Percentiles rank a stretch among this genome's conserved stretches.
These are phyloP conservation scores for Kryphioiulus occultus DNA, from an alignment of 2,888 invertebrate species.

Conservation along the genomic window DNA sequence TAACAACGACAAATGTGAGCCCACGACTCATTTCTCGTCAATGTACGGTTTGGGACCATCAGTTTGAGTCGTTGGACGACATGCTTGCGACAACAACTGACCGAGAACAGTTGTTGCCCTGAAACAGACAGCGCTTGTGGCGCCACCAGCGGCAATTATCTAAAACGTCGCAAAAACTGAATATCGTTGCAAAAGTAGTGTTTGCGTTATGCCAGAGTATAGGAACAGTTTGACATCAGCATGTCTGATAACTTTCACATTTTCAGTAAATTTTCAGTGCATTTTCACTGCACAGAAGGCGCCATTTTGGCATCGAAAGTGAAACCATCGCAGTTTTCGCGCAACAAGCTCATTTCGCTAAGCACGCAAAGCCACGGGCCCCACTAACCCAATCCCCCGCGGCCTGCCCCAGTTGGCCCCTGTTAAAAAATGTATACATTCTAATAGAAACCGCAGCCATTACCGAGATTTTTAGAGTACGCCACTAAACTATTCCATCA, in stretches of 20 bases:
- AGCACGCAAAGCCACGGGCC: not conserved
- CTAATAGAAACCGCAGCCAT: conserved; percentile 24
- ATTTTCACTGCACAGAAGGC: no score
- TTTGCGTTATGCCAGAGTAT: no score
- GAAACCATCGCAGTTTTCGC: not conserved
- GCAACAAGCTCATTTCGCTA: not conserved
- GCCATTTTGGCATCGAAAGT: no score
- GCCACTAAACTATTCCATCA: conserved; percentile 30
- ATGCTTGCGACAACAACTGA: not conserved
- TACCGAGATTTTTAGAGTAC: conserved; percentile 35
- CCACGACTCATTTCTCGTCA: not conserved
- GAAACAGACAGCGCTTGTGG: no score
- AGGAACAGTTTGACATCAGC: no score
- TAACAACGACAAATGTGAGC: not conserved
- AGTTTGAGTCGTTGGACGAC: not conserved
- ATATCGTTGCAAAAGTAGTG: no score
- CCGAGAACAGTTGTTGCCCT: not conserved
- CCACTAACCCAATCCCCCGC: not conserved
- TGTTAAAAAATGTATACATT: conserved; percentile 35
- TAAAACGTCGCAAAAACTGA: no score
- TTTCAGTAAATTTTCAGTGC: no score
- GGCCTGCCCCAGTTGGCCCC: not conserved
- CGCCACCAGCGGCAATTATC: no score
- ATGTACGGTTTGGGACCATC: not conserved
- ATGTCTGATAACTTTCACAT: no score